Percentiles rank a stretch among this genome's conserved stretches.
These are phyloP conservation scores for Sebastes matsubarae DNA, from an alignment of 2,797 vertebrate species.

Conservation along the genomic window DNA sequence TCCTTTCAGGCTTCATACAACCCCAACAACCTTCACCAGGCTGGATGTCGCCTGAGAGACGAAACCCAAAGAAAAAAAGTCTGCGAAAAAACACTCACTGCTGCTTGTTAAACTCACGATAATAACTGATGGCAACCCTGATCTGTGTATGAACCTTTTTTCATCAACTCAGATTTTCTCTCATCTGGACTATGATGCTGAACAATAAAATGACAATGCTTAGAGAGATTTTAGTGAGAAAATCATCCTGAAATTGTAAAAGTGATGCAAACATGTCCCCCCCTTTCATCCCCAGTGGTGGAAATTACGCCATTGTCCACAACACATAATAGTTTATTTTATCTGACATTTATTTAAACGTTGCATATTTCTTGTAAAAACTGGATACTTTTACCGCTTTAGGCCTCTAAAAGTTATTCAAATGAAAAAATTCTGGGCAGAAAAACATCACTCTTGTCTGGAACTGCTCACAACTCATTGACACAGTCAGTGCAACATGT, in stretches of 20 bases:
- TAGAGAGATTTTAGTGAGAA: not conserved
- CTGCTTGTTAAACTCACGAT: not conserved
- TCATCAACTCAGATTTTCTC: not conserved
- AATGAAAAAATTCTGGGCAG: not conserved
- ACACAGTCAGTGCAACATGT: not conserved
- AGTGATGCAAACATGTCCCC: not conserved
- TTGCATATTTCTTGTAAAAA: constrained; percentile 15
- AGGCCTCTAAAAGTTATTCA: constrained; percentile 2
- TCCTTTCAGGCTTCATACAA: not conserved
- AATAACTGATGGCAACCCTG: not conserved
- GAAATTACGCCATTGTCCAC: not conserved
- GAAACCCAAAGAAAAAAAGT: not conserved
- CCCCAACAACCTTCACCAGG: not conserved
- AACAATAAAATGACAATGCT: not conserved
- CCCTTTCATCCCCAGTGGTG: not conserved
- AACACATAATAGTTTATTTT: not conserved
- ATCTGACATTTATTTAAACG: constrained; percentile 5
- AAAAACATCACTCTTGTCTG: not conserved
- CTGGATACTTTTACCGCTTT: constrained; percentile 3
- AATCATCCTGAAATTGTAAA: not conserved
- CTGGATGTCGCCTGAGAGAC: not conserved
- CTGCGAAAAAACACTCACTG: not conserved
- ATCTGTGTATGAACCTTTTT: not conserved
- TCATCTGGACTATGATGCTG: not conserved
- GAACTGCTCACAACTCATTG: not conserved